Evolutionary conservation across 2,113 vertebrate genomes (phyloP), one percentile per base, ranked within the genome.

Genomic region (Oryzias woworae): DNA sequence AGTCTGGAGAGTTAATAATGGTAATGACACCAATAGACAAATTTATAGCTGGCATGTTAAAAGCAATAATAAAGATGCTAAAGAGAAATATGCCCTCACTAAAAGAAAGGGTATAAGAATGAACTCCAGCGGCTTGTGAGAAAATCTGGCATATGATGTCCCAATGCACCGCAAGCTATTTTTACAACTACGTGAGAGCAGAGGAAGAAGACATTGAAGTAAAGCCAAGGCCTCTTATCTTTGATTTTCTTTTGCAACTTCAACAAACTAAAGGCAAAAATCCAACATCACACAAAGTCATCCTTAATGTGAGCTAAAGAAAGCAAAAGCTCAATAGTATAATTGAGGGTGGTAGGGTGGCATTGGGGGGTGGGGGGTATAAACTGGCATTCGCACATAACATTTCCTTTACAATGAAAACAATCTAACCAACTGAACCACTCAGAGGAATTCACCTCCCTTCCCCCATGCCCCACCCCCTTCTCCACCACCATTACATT

Each of bases 331-430:
- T 69, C 63, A 70, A 72, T 75, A 65, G 50, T 69, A 72, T 80
- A 80, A 74, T 36, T 22, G 59, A 56, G 62, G 71, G 54, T 61
- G 64, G 53, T 43, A 24, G 53, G 53, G 53, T 47, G 57, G 58
- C 17, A 12, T 43, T 43, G 22, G 50, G 41, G 24, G 48, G 61
- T 18, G 60, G 71, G 73, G 66, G 20, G 20, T 20, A 20, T 75
- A 46, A 62, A 72, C 83, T 91, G 82, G 80, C 89, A 89, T 90
- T 90, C 89, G 87, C 75, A 80, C 86, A 86, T 86, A 91, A 92
- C 88, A 91, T 92, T 93, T 93, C 90, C 87, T 92, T 92, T 91
- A 92, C 90, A 92, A 92, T 92, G 89, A 93, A 91, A 92, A 92
- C 91, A 91, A 92, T 92, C 88, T 90, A 89, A 85, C 89, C 85